phyloP scores from a whole-genome alignment of 2,113 vertebrate genomes.

The Sylvicapra grimmia region DNA sequence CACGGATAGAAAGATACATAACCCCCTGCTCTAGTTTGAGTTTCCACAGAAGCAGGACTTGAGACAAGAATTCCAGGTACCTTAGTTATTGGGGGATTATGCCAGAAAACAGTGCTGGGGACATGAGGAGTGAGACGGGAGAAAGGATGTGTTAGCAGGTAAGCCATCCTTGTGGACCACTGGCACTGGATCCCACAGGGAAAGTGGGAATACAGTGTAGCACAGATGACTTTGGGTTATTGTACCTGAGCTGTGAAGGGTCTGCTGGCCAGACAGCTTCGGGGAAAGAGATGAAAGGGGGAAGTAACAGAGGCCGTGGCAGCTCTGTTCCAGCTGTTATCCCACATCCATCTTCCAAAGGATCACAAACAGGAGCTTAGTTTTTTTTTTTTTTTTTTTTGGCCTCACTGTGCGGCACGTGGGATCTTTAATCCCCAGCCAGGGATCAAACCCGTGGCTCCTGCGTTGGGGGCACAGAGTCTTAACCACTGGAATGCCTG shows the following conservation, averaged over 20 bases:
- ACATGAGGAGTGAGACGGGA: accelerated
- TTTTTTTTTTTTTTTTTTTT: no score
- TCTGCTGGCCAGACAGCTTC: background rate
- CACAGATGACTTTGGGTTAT: background rate
- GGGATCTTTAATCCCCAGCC: background rate
- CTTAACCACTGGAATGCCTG: background rate
- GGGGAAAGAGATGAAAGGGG: background rate
- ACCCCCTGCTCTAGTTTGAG: background rate
- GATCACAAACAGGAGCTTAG: background rate
- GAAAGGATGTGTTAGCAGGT: background rate
- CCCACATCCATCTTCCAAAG: accelerated
- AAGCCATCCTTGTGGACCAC: background rate
- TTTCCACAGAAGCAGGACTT: background rate
- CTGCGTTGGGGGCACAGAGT: background rate
- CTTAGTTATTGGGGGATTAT: background rate
- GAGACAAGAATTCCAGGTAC: background rate
- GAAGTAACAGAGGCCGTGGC: background rate
- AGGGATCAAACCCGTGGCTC: background rate
- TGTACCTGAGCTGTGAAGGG: background rate
- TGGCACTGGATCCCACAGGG: background rate
- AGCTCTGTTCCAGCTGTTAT: background rate
- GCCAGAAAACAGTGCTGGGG: background rate
- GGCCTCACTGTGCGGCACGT: accelerated
- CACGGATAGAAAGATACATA: background rate
- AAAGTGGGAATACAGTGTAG: no score